Conservation (phyloP, 2,113 vertebrate genomes). For the Microcebus griseorufus region DNA sequence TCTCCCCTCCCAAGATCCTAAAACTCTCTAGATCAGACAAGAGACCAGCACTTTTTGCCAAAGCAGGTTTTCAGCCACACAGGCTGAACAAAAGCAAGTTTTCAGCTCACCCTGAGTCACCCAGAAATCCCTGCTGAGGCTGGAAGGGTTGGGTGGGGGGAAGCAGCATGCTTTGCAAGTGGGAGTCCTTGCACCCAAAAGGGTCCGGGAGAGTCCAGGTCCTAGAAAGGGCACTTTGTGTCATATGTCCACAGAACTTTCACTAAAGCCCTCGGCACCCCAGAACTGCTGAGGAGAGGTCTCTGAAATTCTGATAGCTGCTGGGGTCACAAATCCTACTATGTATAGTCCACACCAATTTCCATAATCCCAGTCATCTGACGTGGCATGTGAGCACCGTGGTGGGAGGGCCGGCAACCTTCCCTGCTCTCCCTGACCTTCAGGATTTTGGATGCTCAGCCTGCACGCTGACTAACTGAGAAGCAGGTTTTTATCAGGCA, state of each 20-base stretch:
- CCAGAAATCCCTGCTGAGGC: slow-evolving; percentile 25
- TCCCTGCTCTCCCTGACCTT: not conserved
- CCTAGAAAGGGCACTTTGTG: not conserved
- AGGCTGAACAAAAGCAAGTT: slow-evolving; percentile 57
- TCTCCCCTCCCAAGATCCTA: not conserved
- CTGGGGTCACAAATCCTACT: not conserved
- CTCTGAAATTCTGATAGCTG: slow-evolving; percentile 23
- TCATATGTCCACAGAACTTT: not conserved
- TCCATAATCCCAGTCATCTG: not conserved
- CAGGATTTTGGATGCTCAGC: not conserved
- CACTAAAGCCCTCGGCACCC: not conserved
- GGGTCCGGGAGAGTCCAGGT: not conserved
- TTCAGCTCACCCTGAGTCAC: slow-evolving; percentile 48
- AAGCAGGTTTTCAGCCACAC: slow-evolving; percentile 57
- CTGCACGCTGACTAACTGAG: not conserved
- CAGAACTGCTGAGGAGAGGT: not conserved
- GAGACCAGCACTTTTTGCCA: slow-evolving; percentile 29
- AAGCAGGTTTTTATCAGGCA: not conserved
- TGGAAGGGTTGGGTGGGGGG: too few relatives aligned
- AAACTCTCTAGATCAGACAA: not conserved
- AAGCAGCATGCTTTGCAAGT: not conserved
- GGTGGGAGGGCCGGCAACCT: not conserved
- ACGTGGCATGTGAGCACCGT: not conserved
- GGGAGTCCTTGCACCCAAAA: not conserved
- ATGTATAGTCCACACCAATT: not conserved